phyloP scores from a whole-genome alignment of 1,140 invertebrate genomes.

The Drosophila watanabei region DNA sequence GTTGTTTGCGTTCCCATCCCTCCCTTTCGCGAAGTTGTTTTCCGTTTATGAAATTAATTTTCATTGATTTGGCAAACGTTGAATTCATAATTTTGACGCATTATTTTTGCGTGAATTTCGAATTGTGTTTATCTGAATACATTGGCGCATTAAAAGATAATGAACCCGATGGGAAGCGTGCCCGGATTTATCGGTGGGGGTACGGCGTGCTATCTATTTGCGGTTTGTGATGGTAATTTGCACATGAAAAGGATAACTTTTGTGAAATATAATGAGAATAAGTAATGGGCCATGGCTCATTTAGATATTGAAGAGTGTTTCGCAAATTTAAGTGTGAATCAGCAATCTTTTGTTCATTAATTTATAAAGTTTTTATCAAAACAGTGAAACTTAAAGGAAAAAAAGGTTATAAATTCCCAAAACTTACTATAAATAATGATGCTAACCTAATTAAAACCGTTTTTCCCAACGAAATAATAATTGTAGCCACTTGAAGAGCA shows the following conservation, averaged over 20 bases:
- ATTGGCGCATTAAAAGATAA: slow-evolving; percentile 73
- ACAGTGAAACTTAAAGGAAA: too few species aligned
- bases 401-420: background rate
- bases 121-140: slow-evolving; percentile 73
- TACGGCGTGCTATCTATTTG: background rate
- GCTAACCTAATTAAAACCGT: background rate
- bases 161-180: slow-evolving; percentile 38
- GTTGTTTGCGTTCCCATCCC: slow-evolving; percentile 30
- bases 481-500: slow-evolving; percentile 18
- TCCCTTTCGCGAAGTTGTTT: slow-evolving; percentile 37
- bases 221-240: slow-evolving; percentile 46
- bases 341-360: background rate
- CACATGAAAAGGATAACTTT: slow-evolving; percentile 57
- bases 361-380: too few species aligned
- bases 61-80: slow-evolving; percentile 82
- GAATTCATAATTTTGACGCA: slow-evolving; percentile 84
- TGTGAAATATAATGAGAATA: slow-evolving; percentile 38
- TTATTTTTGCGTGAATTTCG: slow-evolving; percentile 80
- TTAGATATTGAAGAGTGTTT: slow-evolving; percentile 1
- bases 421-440: too few species aligned
- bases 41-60: slow-evolving; percentile 80
- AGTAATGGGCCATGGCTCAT: slow-evolving; percentile 33
- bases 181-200: slow-evolving; percentile 24
- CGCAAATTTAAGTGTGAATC: slow-evolving; percentile 4
- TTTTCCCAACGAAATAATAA: slow-evolving; percentile 10